These are phyloP conservation scores for Propsilocerus akamusi DNA, from an alignment of 1,140 invertebrate genomes.

Conservation along the genomic window DNA sequence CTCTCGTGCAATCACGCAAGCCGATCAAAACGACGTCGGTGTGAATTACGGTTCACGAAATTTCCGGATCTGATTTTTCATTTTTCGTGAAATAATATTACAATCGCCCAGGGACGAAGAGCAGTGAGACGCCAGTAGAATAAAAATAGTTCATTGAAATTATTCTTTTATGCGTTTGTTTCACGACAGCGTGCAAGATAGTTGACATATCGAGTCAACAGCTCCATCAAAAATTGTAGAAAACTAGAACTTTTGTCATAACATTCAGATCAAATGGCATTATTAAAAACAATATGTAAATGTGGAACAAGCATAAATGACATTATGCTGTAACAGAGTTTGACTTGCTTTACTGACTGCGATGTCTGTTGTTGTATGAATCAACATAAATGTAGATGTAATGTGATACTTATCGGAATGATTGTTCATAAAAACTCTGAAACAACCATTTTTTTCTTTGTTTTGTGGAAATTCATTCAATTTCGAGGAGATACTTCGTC, in stretches of 20 bases:
- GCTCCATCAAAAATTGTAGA: neutral
- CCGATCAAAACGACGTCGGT: no score
- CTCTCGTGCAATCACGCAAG: no score
- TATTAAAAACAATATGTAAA: neutral
- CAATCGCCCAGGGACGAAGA: neutral
- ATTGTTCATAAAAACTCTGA: neutral
- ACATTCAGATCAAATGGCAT: neutral
- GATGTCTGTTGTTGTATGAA: neutral
- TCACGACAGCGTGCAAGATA: neutral
- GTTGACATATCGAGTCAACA: neutral
- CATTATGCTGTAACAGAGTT: neutral
- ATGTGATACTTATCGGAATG: constrained; percentile 2
- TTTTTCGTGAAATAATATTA: neutral
- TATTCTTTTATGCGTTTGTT: neutral
- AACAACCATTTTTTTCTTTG: constrained; percentile 1
- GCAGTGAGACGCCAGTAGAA: neutral
- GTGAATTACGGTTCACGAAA: constrained; percentile 1
- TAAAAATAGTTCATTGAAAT: neutral
- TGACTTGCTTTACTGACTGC: neutral
- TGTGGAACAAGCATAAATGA: neutral
- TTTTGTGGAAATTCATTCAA: no score
- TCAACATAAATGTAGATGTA: neutral
- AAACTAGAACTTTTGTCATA: neutral
- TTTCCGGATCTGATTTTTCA: constrained; percentile 1
- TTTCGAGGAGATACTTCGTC: no score